These are phyloP conservation scores for Cygnus olor DNA, from an alignment of 2,797 vertebrate genomes.

Conservation along the genomic window DNA sequence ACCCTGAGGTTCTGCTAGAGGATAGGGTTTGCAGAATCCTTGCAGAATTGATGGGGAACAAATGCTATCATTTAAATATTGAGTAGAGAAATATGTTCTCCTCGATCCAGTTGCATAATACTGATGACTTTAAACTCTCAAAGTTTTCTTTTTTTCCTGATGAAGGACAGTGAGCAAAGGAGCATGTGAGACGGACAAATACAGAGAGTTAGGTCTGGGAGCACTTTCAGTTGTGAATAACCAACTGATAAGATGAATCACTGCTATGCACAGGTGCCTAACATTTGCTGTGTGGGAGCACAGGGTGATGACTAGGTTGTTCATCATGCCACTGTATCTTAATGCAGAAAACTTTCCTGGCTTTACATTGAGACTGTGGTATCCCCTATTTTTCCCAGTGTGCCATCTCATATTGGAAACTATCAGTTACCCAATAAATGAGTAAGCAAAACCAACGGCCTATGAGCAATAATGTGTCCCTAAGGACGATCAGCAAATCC, in stretches of 20 bases:
- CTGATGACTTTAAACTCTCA: neutral
- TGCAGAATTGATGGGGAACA: rapidly evolving
- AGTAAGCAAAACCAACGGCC: constrained; percentile 29
- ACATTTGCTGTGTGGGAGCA: constrained; percentile 64
- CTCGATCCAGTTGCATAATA: neutral
- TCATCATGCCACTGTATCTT: constrained; percentile 42
- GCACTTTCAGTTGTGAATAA: constrained; percentile 33
- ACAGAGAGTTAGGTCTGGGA: neutral
- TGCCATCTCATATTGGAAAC: constrained; percentile 1
- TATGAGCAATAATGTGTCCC: neutral
- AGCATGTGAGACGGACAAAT: neutral
- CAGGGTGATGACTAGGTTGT: constrained; percentile 48
- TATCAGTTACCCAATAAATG: constrained; percentile 14
- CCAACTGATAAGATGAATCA: constrained; percentile 47
- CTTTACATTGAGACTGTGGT: neutral
- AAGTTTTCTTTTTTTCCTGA: neutral
- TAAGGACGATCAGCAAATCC: neutral
- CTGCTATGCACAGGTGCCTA: constrained; percentile 57
- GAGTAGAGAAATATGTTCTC: neutral
- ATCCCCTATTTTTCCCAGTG: constrained; percentile 13
- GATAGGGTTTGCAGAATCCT: neutral
- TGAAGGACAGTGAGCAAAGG: neutral
- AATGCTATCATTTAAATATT: neutral
- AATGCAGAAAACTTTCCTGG: constrained; percentile 21
- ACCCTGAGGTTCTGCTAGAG: neutral